A percentile compares a stretch with the other conserved stretches of the same genome.
phyloP scores from a whole-genome alignment of 2,888 invertebrate genomes.

The Gonocerus acuteangulatus region DNA sequence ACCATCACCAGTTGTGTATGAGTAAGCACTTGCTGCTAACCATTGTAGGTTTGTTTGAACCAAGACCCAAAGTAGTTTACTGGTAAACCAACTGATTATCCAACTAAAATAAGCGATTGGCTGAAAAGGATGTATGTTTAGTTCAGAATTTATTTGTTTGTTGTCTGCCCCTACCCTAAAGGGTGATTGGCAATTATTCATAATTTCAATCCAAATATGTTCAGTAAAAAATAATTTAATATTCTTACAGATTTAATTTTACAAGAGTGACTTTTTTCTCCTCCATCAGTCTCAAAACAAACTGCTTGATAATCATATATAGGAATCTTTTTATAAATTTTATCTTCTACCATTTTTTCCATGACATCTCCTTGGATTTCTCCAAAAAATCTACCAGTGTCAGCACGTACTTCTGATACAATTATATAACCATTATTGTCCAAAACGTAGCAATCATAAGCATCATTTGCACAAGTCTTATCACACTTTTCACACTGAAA shows the following conservation, averaged over 20 bases:
- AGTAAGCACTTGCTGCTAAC: constrained; percentile 33
- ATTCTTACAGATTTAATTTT: constrained; percentile 42
- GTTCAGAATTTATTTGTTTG: no score
- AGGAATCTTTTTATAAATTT: constrained; percentile 64
- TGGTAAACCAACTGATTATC: constrained; percentile 49
- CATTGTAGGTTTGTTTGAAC: constrained; percentile 38
- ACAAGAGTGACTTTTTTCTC: constrained; percentile 50
- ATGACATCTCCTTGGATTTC: constrained; percentile 60
- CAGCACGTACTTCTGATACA: constrained; percentile 60
- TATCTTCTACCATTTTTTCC: constrained; percentile 62
- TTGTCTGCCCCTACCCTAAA: not conserved
- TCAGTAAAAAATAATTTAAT: not conserved
- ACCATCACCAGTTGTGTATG: constrained; percentile 45
- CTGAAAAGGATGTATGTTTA: constrained; percentile 42
- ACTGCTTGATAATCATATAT: constrained; percentile 85
- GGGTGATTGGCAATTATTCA: not conserved
- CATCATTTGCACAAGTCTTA: constrained; percentile 67
- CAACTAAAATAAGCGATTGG: constrained; percentile 51
- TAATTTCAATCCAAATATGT: not conserved
- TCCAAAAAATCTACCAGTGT: constrained; percentile 82
- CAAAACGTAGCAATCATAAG: constrained; percentile 82
- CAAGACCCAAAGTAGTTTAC: constrained; percentile 38
- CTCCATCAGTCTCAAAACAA: constrained; percentile 57
- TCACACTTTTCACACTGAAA: constrained; percentile 34
- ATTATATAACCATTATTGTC: constrained; percentile 91